These are phyloP conservation scores for Gymnoscopelus microlampas DNA, from an alignment of 2,797 vertebrate genomes.

Conservation along the genomic window DNA sequence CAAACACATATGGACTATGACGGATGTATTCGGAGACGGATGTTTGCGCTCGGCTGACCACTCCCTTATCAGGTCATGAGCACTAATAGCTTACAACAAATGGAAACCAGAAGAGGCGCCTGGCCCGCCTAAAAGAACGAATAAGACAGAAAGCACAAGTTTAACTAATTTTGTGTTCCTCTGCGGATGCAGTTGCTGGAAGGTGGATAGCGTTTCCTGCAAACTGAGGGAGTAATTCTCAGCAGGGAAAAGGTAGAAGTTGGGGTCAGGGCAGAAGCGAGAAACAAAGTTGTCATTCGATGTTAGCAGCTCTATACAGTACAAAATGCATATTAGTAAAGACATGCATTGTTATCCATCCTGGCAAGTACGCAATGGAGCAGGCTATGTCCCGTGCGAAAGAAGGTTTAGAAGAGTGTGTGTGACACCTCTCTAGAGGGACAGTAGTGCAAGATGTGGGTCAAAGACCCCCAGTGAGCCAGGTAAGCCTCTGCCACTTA, in stretches of 20 bases:
- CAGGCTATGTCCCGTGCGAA: background rate
- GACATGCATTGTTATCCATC: background rate
- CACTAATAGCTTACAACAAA: slow-evolving; percentile 77
- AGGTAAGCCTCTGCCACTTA: slow-evolving; percentile 59
- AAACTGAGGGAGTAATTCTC: slow-evolving; percentile 38
- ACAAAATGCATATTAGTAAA: background rate
- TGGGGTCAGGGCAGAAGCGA: slow-evolving; percentile 45
- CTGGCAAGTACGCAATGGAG: background rate
- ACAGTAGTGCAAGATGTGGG: slow-evolving; percentile 62
- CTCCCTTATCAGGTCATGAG: slow-evolving; percentile 76
- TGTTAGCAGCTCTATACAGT: background rate
- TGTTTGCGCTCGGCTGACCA: slow-evolving; percentile 71
- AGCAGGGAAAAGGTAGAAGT: slow-evolving; percentile 36
- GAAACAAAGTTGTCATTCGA: slow-evolving; percentile 40
- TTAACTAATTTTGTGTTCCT: slow-evolving; percentile 61
- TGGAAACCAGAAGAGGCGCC: slow-evolving; percentile 76
- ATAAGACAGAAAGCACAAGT: slow-evolving; percentile 54
- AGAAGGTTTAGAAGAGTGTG: background rate
- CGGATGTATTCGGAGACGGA: slow-evolving; percentile 70
- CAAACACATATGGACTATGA: slow-evolving; percentile 72
- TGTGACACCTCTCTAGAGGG: slow-evolving; percentile 48
- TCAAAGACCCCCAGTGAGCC: slow-evolving; percentile 63
- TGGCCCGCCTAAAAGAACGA: slow-evolving; percentile 59
- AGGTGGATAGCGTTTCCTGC: slow-evolving; percentile 60
- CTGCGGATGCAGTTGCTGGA: slow-evolving; percentile 35